These are phyloP conservation scores for Bacillus rossius DNA, from an alignment of 1,140 invertebrate genomes.

Conservation along the genomic window DNA sequence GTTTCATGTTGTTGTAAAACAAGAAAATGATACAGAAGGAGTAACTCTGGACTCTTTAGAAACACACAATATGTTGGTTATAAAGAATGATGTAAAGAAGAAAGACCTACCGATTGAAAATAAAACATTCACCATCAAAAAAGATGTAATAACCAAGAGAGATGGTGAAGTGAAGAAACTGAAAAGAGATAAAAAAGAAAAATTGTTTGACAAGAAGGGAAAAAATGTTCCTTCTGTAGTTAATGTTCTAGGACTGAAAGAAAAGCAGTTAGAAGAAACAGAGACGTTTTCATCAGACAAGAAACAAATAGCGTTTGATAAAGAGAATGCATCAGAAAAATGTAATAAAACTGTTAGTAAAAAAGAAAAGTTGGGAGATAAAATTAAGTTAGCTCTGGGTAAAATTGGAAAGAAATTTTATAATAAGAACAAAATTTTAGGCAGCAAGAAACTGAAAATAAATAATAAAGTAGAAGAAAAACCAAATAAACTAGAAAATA, in stretches of 20 bases:
- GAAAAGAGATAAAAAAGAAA: conserved; percentile 12
- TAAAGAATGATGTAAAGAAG: conserved; percentile 17
- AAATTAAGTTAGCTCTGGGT: not conserved
- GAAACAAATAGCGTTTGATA: no score
- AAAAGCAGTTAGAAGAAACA: no score
- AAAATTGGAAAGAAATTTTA: not conserved
- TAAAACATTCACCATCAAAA: not conserved
- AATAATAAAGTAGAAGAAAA: not conserved
- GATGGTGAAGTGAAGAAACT: conserved; percentile 14
- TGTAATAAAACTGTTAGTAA: conserved; percentile 13
- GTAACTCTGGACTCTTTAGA: no score
- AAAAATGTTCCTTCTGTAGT: conserved; percentile 14
- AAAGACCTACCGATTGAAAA: conserved; percentile 15
- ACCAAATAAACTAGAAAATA: not conserved
- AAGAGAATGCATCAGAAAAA: no score
- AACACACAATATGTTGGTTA: no score
- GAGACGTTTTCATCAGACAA: no score
- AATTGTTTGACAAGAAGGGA: not conserved
- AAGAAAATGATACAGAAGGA: no score
- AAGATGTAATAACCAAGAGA: not conserved
- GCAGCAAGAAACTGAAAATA: conserved; percentile 4
- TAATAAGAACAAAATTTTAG: not conserved
- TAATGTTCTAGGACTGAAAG: not conserved
- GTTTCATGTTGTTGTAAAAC: no score
- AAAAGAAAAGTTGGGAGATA: not conserved